phyloP scores from a whole-genome alignment of 35 echinoderm and acorn worm genomes.

The Ophiothrix spiculata region DNA sequence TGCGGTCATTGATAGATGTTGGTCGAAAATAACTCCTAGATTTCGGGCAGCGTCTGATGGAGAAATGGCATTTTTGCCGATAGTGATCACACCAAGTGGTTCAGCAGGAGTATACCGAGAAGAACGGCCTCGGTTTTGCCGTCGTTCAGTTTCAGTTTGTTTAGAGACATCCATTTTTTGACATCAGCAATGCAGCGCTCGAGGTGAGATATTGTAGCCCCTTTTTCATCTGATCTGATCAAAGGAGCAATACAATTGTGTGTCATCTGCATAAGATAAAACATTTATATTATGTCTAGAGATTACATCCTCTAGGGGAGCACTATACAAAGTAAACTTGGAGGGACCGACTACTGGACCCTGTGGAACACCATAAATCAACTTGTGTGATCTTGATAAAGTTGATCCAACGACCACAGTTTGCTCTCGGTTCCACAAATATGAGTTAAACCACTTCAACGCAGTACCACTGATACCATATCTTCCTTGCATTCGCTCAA shows the following conservation, averaged over 20 bases:
- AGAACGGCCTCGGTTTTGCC: not conserved
- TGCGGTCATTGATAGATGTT: not conserved
- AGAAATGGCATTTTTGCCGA: too few species aligned
- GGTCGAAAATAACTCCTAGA: constrained; percentile 21
- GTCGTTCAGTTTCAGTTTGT: constrained; percentile 6
- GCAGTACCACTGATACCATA: not conserved
- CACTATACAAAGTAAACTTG: not conserved
- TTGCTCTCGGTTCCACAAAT: too few species aligned
- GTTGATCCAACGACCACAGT: too few species aligned
- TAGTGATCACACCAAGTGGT: not conserved
- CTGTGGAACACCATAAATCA: not conserved
- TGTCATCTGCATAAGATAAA: not conserved
- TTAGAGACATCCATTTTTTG: not conserved
- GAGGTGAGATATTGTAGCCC: not conserved
- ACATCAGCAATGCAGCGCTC: constrained; percentile 25
- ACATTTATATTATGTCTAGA: not conserved
- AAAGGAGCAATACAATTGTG: not conserved
- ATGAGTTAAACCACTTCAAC: not conserved
- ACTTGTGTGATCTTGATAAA: too few species aligned
- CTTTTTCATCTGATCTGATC: not conserved
- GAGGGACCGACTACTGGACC: not conserved
- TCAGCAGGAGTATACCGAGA: not conserved
- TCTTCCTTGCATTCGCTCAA: not conserved
- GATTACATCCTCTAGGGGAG: not conserved
- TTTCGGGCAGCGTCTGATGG: not conserved